Conservation (phyloP, 2,888 invertebrate genomes). For the Drosophila cracens region DNA sequence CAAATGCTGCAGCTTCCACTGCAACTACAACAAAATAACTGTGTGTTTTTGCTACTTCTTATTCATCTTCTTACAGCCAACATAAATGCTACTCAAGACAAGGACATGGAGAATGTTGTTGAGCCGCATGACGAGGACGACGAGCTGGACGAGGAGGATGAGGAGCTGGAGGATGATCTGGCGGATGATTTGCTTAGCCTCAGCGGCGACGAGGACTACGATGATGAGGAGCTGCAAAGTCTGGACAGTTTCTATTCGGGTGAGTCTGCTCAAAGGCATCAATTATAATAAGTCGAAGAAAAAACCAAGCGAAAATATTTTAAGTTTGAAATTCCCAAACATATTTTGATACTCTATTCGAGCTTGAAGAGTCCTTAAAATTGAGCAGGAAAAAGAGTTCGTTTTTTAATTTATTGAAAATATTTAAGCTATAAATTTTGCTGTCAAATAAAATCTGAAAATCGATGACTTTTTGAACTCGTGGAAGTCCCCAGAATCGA, state of each 20-base stretch:
- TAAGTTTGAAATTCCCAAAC: not conserved
- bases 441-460: not conserved
- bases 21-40: constrained; percentile 30
- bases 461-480: not conserved
- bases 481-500: not conserved
- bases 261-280: constrained; percentile 60
- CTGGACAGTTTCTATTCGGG: constrained; percentile 85
- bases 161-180: constrained; percentile 51
- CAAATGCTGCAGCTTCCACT: constrained; percentile 34
- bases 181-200: constrained; percentile 66
- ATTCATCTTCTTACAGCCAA: constrained; percentile 31
- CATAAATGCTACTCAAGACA: constrained; percentile 39
- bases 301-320: not conserved
- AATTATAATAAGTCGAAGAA: not conserved
- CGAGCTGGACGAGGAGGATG: constrained; percentile 41
- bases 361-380: not conserved
- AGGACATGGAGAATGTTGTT: constrained; percentile 3
- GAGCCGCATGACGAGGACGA: constrained; percentile 10
- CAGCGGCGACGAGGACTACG: constrained; percentile 66
- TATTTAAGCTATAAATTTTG: not conserved
- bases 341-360: not conserved
- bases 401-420: not conserved
- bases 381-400: not conserved
- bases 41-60: constrained; percentile 4
- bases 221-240: constrained; percentile 83